phyloP scores from a whole-genome alignment of 2,797 vertebrate species.

The Poeciliopsis turneri region DNA sequence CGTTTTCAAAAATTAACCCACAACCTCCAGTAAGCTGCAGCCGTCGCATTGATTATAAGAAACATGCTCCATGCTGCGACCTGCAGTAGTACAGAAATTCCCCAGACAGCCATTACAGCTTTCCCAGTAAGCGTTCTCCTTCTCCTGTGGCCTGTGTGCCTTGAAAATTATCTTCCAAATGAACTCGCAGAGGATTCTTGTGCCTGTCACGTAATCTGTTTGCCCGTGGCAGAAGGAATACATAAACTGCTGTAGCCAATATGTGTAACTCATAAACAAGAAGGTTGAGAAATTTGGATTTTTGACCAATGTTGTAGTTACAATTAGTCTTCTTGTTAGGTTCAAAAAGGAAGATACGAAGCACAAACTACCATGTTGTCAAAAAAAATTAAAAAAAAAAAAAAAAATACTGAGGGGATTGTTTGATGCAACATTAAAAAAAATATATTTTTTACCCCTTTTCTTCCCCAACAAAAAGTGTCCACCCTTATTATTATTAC shows the following conservation, averaged over 20 bases:
- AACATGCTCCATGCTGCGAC: slow-evolving; percentile 34
- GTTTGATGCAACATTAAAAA: background rate
- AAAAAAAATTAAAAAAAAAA: too few species aligned
- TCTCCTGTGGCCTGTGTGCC: slow-evolving; percentile 56
- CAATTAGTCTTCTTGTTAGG: background rate
- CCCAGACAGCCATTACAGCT: slow-evolving; percentile 56
- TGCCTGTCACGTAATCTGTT: slow-evolving; percentile 60
- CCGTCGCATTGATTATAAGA: slow-evolving; percentile 30
- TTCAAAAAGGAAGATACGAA: background rate
- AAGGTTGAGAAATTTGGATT: background rate
- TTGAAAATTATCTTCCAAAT: slow-evolving; percentile 65
- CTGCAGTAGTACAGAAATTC: slow-evolving; percentile 54
- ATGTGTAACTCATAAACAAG: background rate
- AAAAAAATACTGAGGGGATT: background rate
- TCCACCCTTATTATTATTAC: background rate
- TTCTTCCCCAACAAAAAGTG: background rate
- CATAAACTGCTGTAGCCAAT: slow-evolving; percentile 15
- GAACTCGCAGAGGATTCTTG: slow-evolving; percentile 65
- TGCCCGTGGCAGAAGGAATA: slow-evolving; percentile 37
- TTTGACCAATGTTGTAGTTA: background rate
- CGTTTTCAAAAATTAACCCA: slow-evolving; percentile 20
- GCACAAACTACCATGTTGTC: background rate
- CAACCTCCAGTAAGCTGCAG: slow-evolving; percentile 29
- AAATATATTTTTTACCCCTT: background rate
- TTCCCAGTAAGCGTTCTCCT: slow-evolving; percentile 28